Evolutionary conservation across 2,797 vertebrate species (phyloP).

Genomic region (Tarsius wallacei): DNA sequence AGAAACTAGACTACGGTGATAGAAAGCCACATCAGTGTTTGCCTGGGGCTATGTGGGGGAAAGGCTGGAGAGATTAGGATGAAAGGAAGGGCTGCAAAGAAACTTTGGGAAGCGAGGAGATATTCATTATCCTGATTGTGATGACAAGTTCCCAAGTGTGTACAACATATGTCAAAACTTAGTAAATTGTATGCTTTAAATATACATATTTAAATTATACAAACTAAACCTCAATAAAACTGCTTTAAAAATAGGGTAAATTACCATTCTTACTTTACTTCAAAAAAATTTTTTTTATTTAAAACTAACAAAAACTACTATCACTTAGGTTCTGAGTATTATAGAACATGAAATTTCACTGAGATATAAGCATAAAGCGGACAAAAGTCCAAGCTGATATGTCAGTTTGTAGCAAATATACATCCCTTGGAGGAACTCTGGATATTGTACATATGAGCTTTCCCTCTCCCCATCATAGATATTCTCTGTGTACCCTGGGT

Average conservation of each 20-base stretch:
- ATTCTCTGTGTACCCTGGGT: not conserved
- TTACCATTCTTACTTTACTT: slow-evolving; percentile 3
- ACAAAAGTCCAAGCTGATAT: not conserved
- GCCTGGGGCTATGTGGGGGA: accelerated
- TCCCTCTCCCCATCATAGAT: not conserved
- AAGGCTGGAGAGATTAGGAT: not conserved
- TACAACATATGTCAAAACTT: not conserved
- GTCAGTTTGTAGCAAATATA: not conserved
- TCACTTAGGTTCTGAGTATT: not conserved
- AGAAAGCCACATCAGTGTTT: not conserved
- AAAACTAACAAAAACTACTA: not conserved
- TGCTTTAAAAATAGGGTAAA: not conserved
- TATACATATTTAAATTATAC: not conserved
- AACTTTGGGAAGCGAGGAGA: not conserved
- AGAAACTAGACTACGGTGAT: not conserved
- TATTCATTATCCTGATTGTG: not conserved
- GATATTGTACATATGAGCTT: not conserved
- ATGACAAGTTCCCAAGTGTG: not conserved
- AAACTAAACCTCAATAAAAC: not conserved
- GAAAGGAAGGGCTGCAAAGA: not conserved
- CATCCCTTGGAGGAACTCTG: not conserved
- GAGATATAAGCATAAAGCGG: not conserved
- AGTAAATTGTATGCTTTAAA: not conserved
- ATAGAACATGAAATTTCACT: not conserved
- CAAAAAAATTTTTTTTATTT: not conserved